These are phyloP conservation scores for Brachionus paranguensis DNA, from an alignment of 1,140 invertebrate species.

Conservation along the genomic window DNA sequence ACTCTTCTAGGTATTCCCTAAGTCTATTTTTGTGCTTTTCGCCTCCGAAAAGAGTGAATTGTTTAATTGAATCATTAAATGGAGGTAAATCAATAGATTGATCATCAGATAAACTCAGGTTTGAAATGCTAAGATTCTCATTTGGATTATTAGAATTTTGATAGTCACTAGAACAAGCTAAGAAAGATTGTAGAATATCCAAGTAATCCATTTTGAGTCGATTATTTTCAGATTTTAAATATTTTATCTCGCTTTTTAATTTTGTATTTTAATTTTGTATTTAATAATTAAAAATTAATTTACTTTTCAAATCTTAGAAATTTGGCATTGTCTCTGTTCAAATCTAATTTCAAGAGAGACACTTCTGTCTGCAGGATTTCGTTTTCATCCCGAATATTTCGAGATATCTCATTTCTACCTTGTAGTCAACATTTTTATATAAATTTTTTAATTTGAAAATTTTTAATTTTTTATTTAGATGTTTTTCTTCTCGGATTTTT, in stretches of 20 bases:
- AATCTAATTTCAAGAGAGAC: background rate
- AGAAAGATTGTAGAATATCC: slow-evolving; percentile 58
- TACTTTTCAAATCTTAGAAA: slow-evolving; percentile 34
- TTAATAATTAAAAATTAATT: background rate
- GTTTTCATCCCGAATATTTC: slow-evolving; percentile 23
- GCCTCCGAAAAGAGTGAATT: slow-evolving; percentile 58
- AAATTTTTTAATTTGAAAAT: no score
- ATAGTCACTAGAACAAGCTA: slow-evolving; percentile 56
- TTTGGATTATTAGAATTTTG: slow-evolving; percentile 45
- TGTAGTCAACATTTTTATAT: background rate
- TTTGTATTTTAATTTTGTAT: slow-evolving; percentile 37
- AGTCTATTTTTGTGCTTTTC: slow-evolving; percentile 58
- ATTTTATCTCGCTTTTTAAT: slow-evolving; percentile 45
- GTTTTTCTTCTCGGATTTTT: no score
- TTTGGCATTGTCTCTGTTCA: slow-evolving; percentile 9
- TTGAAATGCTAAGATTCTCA: slow-evolving; percentile 26
- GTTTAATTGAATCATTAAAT: slow-evolving; percentile 46
- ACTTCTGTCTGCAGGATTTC: background rate
- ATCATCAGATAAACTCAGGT: background rate
- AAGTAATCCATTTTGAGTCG: slow-evolving; percentile 59
- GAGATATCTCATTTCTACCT: slow-evolving; percentile 47
- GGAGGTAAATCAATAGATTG: background rate
- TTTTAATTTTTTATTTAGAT: no score
- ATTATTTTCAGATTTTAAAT: slow-evolving; percentile 55
- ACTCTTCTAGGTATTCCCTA: slow-evolving; percentile 55